Evolutionary conservation across 1,140 invertebrate genomes (phyloP), one percentile per base, ranked within the genome.

Genomic region (Triops longicaudatus): DNA sequence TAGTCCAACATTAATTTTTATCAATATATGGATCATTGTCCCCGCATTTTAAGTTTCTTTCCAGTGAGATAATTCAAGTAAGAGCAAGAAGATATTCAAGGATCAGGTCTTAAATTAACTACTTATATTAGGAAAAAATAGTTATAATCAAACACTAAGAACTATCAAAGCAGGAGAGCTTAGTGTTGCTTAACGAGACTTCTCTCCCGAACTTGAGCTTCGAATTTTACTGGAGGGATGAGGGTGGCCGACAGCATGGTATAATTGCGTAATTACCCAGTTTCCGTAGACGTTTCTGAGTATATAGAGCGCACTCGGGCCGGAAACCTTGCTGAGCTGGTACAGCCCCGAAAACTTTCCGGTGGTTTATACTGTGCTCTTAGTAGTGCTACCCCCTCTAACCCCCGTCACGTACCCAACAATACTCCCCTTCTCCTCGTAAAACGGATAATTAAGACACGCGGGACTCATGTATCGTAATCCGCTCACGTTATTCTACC

Each of bases 381-480:
- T 63, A n/a, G 0, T 14, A 63, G 10, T 22, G 1, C 7, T 63
- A 63, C 50, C 50, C 3, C 50, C 44, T 22, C 50, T 5, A 63
- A n/a, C 50, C 14, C 50, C 44, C 50, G 3, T n/a, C 50, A 63
- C 50, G 31, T 63, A 22, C n/a, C 6, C 50, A 6, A 17, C 50
- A 63, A 1, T 63, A 17, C 50, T 63, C n/a, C 50, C 7, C 22
- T 17, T 63, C 11, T 63, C 14, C 50, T 14, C 0, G 3, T 22
- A 63, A 63, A 63, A 63, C 10, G 50, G n/a, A 63, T 63, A 63
- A 63, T 63, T 63, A 63, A 9, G 50, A 63, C 50, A 63, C 50
- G n/a, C 50, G 17, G 3, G 50, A 63, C 17, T 63, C 50, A 3
- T 63, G 50, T 63, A 63, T 63, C 50, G 50, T 63, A 63, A 63